Evolutionary conservation across 1,140 invertebrate species (phyloP).

Genomic region (Metopolophium dirhodum): DNA sequence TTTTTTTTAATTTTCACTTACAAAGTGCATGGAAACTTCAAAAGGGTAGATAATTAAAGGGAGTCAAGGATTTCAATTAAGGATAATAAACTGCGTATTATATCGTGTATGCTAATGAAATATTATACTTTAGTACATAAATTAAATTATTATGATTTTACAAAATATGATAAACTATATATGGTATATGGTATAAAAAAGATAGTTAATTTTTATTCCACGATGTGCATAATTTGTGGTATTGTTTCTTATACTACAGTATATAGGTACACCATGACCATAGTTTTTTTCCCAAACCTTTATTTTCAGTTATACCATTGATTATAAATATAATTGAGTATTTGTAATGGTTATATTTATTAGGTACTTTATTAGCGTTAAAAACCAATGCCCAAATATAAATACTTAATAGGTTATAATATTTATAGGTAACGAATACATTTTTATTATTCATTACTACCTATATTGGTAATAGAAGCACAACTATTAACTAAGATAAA

Average conservation of each 20-base stretch:
- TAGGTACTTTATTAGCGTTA: neutral
- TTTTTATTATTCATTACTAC: neutral
- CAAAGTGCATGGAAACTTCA: neutral
- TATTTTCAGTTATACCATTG: too few relatives aligned
- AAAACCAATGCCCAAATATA: neutral
- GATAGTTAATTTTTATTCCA: too few relatives aligned
- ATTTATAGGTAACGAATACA: neutral
- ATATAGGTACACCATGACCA: too few relatives aligned
- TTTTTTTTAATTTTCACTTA: neutral
- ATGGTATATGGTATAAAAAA: too few relatives aligned
- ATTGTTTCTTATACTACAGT: too few relatives aligned
- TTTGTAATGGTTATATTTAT: neutral
- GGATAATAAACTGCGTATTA: neutral
- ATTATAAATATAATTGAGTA: too few relatives aligned
- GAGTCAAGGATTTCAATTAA: neutral
- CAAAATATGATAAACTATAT: too few relatives aligned
- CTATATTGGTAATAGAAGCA: neutral
- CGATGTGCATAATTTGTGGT: too few relatives aligned
- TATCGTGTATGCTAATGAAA: neutral
- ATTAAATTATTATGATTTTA: too few relatives aligned
- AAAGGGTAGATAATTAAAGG: neutral
- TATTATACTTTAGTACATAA: neutral
- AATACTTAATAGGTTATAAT: neutral
- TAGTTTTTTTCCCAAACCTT: too few relatives aligned
- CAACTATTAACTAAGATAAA: too few relatives aligned